A percentile compares a stretch with the other conserved stretches of the same genome.
Evolutionary conservation across 1,140 invertebrate genomes (phyloP).

Genomic region (Hylyphantes graminicola): DNA sequence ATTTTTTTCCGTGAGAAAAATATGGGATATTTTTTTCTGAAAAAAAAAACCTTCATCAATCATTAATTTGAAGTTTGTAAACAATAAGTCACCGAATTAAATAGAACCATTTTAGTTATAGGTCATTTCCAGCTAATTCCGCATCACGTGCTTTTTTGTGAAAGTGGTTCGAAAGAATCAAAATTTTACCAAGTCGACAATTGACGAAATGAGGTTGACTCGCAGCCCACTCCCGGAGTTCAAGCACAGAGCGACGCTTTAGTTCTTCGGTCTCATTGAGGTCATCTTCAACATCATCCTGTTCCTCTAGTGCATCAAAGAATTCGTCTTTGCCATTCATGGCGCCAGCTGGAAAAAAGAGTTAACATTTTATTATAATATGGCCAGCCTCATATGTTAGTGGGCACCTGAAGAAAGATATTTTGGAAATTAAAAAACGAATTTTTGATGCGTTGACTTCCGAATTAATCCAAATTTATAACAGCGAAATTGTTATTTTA

Average conservation of each 20-base stretch:
- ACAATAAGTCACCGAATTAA: neutral
- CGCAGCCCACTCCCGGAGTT: conserved; percentile 58
- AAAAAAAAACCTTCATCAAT: neutral
- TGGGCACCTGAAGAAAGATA: too few species aligned
- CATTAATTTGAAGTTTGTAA: neutral
- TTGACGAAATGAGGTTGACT: conserved; percentile 62
- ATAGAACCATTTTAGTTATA: neutral
- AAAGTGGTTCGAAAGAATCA: neutral
- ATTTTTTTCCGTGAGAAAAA: neutral
- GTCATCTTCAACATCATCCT: conserved; percentile 33
- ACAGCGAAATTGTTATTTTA: too few species aligned
- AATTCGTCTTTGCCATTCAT: conserved; percentile 44
- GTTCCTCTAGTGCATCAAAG: conserved; percentile 41
- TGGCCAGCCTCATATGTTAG: too few species aligned
- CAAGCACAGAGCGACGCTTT: conserved; percentile 26
- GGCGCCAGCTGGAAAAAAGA: neutral
- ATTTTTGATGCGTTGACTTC: too few species aligned
- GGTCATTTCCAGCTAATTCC: neutral
- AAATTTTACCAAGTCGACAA: conserved; percentile 45
- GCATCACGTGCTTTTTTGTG: too few species aligned
- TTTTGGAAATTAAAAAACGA: too few species aligned
- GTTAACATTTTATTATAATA: neutral
- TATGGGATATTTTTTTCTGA: neutral
- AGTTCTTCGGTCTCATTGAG: conserved; percentile 56
- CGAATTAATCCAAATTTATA: too few species aligned